These are phyloP conservation scores for Podabrus alpinus DNA, from an alignment of 2,888 invertebrate species.

Conservation along the genomic window DNA sequence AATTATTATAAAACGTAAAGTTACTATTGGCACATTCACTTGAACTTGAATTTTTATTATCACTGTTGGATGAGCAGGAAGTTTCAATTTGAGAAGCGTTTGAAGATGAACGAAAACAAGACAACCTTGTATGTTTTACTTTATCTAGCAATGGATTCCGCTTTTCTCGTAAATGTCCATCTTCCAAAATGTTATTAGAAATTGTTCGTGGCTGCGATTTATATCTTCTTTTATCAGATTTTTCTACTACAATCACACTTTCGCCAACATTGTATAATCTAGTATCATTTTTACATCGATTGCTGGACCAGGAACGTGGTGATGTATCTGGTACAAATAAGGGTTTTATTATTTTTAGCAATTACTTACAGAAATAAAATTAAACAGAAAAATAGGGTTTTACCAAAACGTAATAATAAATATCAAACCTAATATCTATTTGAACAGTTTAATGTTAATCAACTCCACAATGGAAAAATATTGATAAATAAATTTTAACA, in stretches of 20 bases:
- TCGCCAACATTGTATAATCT: constrained; percentile 71
- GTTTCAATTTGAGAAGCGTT: constrained; percentile 58
- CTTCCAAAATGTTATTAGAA: constrained; percentile 44
- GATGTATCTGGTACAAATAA: constrained; percentile 61
- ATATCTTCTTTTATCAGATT: constrained; percentile 59
- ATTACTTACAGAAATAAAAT: too few relatives aligned
- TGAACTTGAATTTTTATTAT: constrained; percentile 6
- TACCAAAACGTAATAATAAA: too few relatives aligned
- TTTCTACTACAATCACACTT: constrained; percentile 64
- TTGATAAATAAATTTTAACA: too few relatives aligned
- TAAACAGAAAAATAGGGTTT: too few relatives aligned
- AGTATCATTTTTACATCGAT: constrained; percentile 67
- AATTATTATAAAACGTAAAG: constrained; percentile 7
- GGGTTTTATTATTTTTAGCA: not conserved
- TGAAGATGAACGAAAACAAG: constrained; percentile 67
- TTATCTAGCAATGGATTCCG: constrained; percentile 72
- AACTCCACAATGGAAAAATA: too few relatives aligned
- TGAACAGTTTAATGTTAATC: too few relatives aligned
- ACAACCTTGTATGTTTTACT: constrained; percentile 71
- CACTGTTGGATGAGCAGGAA: constrained; percentile 31
- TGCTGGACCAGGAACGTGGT: constrained; percentile 65
- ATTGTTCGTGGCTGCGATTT: constrained; percentile 59
- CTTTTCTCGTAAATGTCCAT: constrained; percentile 64
- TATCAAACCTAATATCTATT: too few relatives aligned
- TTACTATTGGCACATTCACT: not conserved